These are phyloP conservation scores for Acheta domesticus DNA, from an alignment of 2,888 invertebrate species.

Conservation along the genomic window DNA sequence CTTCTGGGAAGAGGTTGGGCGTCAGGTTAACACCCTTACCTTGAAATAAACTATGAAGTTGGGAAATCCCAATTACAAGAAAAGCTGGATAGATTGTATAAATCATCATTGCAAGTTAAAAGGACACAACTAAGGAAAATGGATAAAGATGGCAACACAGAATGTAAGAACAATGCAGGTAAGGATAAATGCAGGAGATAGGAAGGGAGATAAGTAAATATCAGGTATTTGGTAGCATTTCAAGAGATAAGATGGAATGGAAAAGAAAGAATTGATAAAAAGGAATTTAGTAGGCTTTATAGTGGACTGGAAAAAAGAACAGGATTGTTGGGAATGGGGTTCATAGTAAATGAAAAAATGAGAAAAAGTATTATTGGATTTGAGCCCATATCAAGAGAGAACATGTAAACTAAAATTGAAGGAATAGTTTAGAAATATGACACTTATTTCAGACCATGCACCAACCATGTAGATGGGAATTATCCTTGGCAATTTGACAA, in stretches of 20 bases:
- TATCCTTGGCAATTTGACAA: not conserved
- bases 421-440: not conserved
- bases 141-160: not conserved
- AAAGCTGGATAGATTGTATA: too few species aligned
- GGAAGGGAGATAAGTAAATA: not conserved
- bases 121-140: not conserved
- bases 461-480: constrained; percentile 2
- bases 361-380: not conserved
- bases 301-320: not conserved
- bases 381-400: not conserved
- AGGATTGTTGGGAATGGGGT: not conserved
- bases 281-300: not conserved
- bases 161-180: not conserved
- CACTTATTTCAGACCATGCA: not conserved
- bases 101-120: not conserved
- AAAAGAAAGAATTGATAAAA: not conserved
- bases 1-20: too few species aligned
- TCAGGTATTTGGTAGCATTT: not conserved
- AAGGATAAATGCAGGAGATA: not conserved
- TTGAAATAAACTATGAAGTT: too few species aligned
- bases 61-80: too few species aligned
- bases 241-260: constrained; percentile 18
- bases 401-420: not conserved
- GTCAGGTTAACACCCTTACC: too few species aligned
- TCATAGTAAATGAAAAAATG: not conserved